phyloP scores from a whole-genome alignment of 2,888 invertebrate species.

The Lamproptera curius region DNA sequence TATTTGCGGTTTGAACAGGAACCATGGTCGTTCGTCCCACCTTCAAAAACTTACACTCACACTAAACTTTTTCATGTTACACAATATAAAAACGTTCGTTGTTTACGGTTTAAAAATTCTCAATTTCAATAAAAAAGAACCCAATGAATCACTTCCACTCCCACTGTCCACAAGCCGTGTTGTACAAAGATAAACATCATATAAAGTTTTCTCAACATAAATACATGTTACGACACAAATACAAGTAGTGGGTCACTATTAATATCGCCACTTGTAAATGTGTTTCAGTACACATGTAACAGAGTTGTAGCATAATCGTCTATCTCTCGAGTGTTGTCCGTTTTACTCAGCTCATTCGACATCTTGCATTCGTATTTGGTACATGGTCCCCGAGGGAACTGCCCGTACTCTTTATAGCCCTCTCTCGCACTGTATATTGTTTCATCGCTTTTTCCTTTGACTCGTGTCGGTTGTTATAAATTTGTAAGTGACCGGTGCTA shows the following conservation, averaged over 20 bases:
- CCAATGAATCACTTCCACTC: no score
- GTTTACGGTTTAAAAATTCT: no score
- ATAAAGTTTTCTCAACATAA: no score
- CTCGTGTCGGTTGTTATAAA: slow-evolving; percentile 18
- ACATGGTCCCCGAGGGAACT: slow-evolving; percentile 26
- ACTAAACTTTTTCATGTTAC: no score
- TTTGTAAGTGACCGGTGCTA: slow-evolving; percentile 13
- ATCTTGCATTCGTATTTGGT: slow-evolving; percentile 26
- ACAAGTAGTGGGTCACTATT: neutral
- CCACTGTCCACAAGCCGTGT: no score
- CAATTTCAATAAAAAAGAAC: no score
- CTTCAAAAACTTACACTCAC: no score
- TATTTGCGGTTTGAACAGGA: no score
- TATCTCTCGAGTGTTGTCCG: slow-evolving; percentile 23
- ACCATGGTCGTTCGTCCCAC: no score
- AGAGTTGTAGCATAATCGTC: slow-evolving; percentile 9
- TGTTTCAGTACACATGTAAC: slow-evolving; percentile 9
- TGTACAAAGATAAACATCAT: no score
- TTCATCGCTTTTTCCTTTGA: slow-evolving; percentile 20
- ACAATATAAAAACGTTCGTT: no score
- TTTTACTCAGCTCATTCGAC: slow-evolving; percentile 30
- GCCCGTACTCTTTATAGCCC: slow-evolving; percentile 28
- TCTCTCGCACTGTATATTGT: slow-evolving; percentile 26
- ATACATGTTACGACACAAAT: no score
- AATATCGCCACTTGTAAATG: neutral